Evolutionary conservation across 2,113 vertebrate species (phyloP).

Genomic region (Erythrocercus mccallii): DNA sequence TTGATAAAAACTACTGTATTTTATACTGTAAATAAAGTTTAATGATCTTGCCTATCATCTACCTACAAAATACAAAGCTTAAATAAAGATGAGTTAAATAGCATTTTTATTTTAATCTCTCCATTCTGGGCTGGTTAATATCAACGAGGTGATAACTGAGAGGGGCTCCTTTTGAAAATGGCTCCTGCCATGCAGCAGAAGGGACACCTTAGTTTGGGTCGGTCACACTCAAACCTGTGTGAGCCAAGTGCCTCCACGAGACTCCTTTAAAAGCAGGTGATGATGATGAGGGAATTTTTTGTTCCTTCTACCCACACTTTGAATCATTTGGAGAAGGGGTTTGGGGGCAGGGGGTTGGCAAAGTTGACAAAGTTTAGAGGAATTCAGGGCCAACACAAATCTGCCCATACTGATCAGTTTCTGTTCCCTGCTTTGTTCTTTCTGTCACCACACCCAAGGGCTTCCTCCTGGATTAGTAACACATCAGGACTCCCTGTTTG

Average conservation of each 20-base stretch:
- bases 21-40: constrained; percentile 68
- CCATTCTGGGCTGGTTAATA: constrained; percentile 7
- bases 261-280: background rate
- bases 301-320: background rate
- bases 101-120: constrained; percentile 55
- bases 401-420: fast-evolving
- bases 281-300: too few relatives aligned
- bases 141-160: background rate
- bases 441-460: background rate
- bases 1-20: constrained; percentile 50
- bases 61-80: constrained; percentile 61
- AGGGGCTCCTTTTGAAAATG: background rate
- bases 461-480: background rate
- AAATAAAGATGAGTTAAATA: constrained; percentile 65
- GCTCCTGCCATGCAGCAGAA: background rate
- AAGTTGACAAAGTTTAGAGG: background rate
- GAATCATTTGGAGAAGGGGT: background rate
- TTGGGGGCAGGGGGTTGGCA: fast-evolving
- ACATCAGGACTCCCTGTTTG: background rate
- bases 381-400: background rate
- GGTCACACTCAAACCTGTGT: background rate
- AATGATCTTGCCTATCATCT: constrained; percentile 62
- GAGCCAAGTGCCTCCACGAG: background rate
- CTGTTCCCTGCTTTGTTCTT: background rate
- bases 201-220: fast-evolving